A percentile compares a stretch with the other conserved stretches of the same genome.
These are phyloP conservation scores for Channa maculata DNA, from an alignment of 2,113 vertebrate genomes.

Conservation along the genomic window DNA sequence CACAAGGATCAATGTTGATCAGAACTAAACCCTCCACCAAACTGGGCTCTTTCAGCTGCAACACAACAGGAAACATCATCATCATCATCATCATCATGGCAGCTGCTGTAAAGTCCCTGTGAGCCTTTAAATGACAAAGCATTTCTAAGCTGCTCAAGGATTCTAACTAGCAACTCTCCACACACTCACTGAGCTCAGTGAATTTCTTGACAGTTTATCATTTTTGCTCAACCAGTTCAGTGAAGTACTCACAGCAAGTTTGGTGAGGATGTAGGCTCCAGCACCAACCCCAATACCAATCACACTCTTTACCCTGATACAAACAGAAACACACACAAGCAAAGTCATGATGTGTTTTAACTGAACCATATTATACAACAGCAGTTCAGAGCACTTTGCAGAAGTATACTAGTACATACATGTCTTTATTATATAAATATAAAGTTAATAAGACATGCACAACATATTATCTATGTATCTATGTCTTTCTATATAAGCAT, in stretches of 20 bases:
- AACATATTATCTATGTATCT: too few species aligned
- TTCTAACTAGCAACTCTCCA: conserved; percentile 3
- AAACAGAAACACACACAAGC: neutral
- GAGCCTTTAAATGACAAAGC: neutral
- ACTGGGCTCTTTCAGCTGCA: conserved; percentile 90
- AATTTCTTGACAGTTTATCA: too few species aligned
- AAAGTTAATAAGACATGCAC: too few species aligned
- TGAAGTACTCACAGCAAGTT: conserved; percentile 88
- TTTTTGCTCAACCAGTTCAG: neutral
- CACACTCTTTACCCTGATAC: conserved; percentile 89
- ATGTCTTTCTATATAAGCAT: too few species aligned
- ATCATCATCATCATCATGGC: neutral
- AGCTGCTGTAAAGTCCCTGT: too few species aligned
- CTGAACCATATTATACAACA: too few species aligned
- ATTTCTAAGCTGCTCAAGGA: neutral
- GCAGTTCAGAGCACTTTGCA: too few species aligned
- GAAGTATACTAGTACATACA: too few species aligned
- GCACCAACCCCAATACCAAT: conserved; percentile 87
- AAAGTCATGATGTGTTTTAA: too few species aligned
- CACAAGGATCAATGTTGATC: conserved; percentile 95
- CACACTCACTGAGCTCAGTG: neutral
- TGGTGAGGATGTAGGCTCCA: conserved; percentile 91
- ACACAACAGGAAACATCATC: conserved; percentile 4
- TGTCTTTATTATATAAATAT: too few species aligned
- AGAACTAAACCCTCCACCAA: conserved; percentile 94